phyloP scores from a whole-genome alignment of 1,140 invertebrate species.

The Aphaenogaster ashmeadi region DNA sequence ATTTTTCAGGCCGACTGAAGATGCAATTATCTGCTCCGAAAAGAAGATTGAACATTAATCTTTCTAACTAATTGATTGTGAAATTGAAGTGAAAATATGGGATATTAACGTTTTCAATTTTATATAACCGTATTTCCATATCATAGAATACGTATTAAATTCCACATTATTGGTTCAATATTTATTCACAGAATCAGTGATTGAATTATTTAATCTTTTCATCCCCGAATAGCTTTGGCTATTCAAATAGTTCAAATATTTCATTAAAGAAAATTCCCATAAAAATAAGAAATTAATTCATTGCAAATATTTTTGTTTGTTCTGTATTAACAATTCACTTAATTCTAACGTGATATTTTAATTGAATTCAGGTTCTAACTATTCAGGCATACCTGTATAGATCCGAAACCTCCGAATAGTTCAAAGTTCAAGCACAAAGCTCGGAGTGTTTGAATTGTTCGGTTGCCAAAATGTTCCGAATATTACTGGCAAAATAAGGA shows the following conservation, averaged over 20 bases:
- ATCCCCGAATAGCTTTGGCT: not conserved
- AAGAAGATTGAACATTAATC: not conserved
- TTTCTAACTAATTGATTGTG: not conserved
- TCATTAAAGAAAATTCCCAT: not conserved
- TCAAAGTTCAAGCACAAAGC: slow-evolving; percentile 17
- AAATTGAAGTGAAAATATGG: not conserved
- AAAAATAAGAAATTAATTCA: not conserved
- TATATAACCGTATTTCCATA: not conserved
- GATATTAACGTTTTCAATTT: not conserved
- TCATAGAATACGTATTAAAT: slow-evolving; percentile 1
- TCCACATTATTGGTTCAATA: not conserved
- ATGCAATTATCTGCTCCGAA: not conserved
- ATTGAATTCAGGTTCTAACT: not conserved
- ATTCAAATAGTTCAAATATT: not conserved
- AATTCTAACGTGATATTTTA: not conserved
- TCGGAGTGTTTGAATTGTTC: not conserved
- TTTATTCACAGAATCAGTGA: not conserved
- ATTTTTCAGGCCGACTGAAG: not conserved
- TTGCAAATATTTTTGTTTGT: not conserved
- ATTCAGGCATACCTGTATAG: not conserved
- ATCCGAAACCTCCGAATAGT: not conserved
- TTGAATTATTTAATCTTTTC: not conserved
- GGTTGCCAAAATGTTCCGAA: not conserved
- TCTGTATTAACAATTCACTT: not conserved
- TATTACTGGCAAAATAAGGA: not conserved